Conservation (phyloP, 1,140 invertebrate species). For the Drosophila miranda region DNA sequence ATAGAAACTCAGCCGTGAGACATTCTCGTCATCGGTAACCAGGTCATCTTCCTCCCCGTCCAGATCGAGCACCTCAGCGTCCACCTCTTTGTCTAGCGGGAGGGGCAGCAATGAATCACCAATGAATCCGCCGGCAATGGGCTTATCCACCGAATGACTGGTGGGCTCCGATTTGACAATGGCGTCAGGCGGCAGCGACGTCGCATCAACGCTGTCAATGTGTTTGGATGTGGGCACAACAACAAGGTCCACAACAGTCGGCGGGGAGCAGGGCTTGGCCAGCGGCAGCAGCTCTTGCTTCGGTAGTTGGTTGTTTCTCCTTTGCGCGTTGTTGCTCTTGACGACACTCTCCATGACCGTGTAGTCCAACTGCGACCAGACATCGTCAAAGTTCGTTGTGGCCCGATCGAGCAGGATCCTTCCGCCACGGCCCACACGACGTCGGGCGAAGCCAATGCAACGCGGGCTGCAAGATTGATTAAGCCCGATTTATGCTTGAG, state of each 20-base stretch:
- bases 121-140: conserved; percentile 2
- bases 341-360: conserved; percentile 84
- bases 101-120: conserved; percentile 3
- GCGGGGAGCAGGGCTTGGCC: conserved; percentile 68
- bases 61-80: conserved; percentile 17
- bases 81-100: neutral
- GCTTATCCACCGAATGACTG: conserved; percentile 40
- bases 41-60: conserved; percentile 51
- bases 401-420: conserved; percentile 91
- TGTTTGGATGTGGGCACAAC: conserved; percentile 50
- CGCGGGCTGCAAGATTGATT: conserved; percentile 82
- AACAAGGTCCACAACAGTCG: conserved; percentile 75
- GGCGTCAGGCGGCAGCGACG: conserved; percentile 13
- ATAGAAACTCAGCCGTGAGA: conserved; percentile 56
- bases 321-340: conserved; percentile 3
- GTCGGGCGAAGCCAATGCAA: conserved; percentile 94
- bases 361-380: conserved; percentile 88
- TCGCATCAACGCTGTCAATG: conserved; percentile 18
- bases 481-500: conserved; percentile 15
- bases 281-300: conserved; percentile 39
- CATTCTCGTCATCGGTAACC: conserved; percentile 61
- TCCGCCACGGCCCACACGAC: conserved; percentile 94
- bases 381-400: conserved; percentile 87
- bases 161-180: conserved; percentile 51
- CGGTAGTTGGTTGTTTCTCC: conserved; percentile 46